These are phyloP conservation scores for Thalassophryne amazonica DNA, from an alignment of 2,797 vertebrate species.

Conservation along the genomic window DNA sequence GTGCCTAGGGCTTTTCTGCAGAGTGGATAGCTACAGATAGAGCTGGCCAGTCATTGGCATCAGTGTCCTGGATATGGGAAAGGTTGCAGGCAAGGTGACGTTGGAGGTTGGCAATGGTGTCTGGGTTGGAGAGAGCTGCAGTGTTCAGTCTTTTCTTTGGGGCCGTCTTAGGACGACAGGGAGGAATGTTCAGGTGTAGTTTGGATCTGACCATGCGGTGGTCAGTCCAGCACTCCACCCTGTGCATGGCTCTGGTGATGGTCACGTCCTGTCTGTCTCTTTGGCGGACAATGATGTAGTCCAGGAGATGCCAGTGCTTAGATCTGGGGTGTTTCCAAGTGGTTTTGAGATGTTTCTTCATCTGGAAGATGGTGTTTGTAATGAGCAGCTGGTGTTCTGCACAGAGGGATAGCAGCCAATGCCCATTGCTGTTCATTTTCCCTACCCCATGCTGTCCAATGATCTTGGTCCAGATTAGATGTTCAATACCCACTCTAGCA, in stretches of 20 bases:
- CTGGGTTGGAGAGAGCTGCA: background rate
- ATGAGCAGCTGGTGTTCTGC: too few species aligned
- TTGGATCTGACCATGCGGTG: conserved; percentile 6
- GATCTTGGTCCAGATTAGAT: too few species aligned
- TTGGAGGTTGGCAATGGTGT: background rate
- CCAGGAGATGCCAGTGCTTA: conserved; percentile 5
- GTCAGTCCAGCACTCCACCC: conserved; percentile 6
- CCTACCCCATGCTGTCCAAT: too few species aligned
- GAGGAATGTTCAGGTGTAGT: background rate
- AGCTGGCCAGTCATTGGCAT: too few species aligned
- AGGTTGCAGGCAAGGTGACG: too few species aligned
- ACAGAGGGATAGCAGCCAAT: too few species aligned
- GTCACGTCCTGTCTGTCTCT: background rate
- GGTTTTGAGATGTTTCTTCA: conserved; percentile 1
- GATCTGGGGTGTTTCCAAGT: background rate
- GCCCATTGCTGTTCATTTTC: too few species aligned
- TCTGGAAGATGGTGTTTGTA: too few species aligned
- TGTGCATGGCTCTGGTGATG: background rate
- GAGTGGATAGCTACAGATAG: too few species aligned
- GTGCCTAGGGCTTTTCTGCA: too few species aligned
- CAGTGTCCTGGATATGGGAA: too few species aligned
- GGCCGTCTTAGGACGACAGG: background rate
- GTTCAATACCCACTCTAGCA: too few species aligned
- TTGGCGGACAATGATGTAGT: conserved; percentile 5
- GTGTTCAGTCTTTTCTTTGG: conserved; percentile 1